Conservation (phyloP, 2,797 vertebrate species). For the Spatula clypeata region DNA sequence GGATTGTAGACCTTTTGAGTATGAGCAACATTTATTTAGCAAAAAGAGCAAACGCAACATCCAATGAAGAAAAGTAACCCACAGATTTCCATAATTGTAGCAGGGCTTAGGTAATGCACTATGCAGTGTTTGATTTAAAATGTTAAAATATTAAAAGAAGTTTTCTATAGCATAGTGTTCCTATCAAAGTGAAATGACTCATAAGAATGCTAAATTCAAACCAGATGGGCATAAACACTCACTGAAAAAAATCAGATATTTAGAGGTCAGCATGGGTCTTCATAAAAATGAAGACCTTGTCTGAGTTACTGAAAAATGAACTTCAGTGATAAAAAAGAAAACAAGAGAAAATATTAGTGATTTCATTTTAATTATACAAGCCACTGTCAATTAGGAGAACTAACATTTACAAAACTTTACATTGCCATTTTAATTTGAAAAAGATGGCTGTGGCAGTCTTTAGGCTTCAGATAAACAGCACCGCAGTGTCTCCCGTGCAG, state of each 20-base stretch:
- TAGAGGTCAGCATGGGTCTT: conserved; percentile 84
- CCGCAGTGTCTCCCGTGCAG: background rate
- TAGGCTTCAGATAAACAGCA: conserved; percentile 62
- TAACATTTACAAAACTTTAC: conserved; percentile 81
- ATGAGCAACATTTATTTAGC: conserved; percentile 58
- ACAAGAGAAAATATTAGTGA: conserved; percentile 76
- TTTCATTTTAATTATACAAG: conserved; percentile 81
- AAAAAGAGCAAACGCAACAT: conserved; percentile 56
- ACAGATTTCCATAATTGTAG: conserved; percentile 48
- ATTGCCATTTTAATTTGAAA: conserved; percentile 81
- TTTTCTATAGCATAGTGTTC: conserved; percentile 84
- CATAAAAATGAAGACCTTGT: conserved; percentile 85
- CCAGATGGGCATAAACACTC: conserved; percentile 88
- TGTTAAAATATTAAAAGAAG: conserved; percentile 85
- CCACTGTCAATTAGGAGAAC: conserved; percentile 79
- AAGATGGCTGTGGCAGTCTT: conserved; percentile 66
- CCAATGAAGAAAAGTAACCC: conserved; percentile 43
- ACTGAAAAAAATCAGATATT: conserved; percentile 83
- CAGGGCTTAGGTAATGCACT: conserved; percentile 78
- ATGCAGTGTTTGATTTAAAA: conserved; percentile 82
- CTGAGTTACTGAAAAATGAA: conserved; percentile 79
- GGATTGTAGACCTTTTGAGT: conserved; percentile 59
- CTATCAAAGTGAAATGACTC: conserved; percentile 90
- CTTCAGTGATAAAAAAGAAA: conserved; percentile 77
- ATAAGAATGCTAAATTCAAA: conserved; percentile 89